phyloP scores from a whole-genome alignment of 1,140 invertebrate species.

The Zaprionus taronus region DNA sequence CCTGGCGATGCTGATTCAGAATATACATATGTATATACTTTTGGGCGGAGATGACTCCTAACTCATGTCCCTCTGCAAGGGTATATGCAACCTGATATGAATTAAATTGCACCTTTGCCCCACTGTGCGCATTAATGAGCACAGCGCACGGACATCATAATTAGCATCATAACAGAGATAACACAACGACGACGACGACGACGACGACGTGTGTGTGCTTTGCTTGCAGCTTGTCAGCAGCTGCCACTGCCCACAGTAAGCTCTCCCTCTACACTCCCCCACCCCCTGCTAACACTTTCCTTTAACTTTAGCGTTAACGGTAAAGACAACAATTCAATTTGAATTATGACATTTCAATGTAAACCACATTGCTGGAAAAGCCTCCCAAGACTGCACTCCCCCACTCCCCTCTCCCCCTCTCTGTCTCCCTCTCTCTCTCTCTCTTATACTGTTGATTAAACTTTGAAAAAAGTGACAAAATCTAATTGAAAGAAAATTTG shows the following conservation, averaged over 20 bases:
- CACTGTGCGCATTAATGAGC: conserved; percentile 43
- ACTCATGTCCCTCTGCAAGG: no score
- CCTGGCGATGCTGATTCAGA: no score
- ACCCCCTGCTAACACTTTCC: background rate
- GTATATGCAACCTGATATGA: background rate
- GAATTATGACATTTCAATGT: conserved; percentile 83
- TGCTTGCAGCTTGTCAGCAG: conserved; percentile 38
- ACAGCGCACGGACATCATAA: conserved; percentile 36
- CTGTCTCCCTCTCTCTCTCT: conserved; percentile 18
- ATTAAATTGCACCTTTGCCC: background rate
- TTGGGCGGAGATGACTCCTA: no score
- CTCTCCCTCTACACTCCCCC: background rate
- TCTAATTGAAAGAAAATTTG: conserved; percentile 79
- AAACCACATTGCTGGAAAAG: conserved; percentile 62
- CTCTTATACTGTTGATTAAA: conserved; percentile 38
- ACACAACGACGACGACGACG: conserved; percentile 20
- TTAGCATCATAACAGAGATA: conserved; percentile 48
- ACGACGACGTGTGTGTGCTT: conserved; percentile 11
- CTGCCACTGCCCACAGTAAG: background rate
- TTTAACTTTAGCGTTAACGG: conserved; percentile 43
- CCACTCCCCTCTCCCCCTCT: conserved; percentile 19
- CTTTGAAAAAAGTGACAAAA: conserved; percentile 67
- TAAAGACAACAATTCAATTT: conserved; percentile 80
- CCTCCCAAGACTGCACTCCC: background rate
- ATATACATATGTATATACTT: no score